Conservation (phyloP, 2,888 invertebrate species). For the Zaprionus bogoriensis region DNA sequence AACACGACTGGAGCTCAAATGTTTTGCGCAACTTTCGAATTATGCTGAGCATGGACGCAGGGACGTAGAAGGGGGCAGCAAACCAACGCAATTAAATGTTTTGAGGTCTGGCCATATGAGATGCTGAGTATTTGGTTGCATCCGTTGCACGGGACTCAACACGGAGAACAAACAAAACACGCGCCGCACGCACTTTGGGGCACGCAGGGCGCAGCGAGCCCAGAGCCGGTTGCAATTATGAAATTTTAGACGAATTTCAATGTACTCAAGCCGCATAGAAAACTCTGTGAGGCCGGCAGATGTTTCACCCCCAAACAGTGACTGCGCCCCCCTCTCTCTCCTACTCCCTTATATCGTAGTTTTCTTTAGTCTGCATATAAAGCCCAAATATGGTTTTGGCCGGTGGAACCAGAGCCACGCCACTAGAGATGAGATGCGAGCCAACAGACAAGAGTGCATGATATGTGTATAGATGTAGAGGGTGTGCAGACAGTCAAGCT, state of each 20-base stretch:
- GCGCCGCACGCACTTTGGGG: slow-evolving; percentile 13
- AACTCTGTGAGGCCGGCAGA: slow-evolving; percentile 45
- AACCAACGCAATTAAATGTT: slow-evolving; percentile 52
- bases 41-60: slow-evolving; percentile 5
- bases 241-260: slow-evolving; percentile 73
- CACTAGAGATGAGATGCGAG: not conserved
- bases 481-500: slow-evolving; percentile 18
- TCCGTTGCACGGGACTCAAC: slow-evolving; percentile 6
- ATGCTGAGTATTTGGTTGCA: slow-evolving; percentile 43
- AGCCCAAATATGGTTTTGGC: slow-evolving; percentile 21
- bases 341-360: not conserved
- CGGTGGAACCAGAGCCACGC: slow-evolving; percentile 23
- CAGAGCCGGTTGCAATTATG: slow-evolving; percentile 70
- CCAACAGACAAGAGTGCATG: slow-evolving; percentile 17
- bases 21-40: slow-evolving; percentile 9
- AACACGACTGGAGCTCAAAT: slow-evolving; percentile 4
- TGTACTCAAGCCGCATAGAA: slow-evolving; percentile 55
- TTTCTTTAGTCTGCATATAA: not conserved
- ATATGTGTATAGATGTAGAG: slow-evolving; percentile 37
- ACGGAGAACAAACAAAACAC: slow-evolving; percentile 10
- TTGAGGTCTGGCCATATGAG: slow-evolving; percentile 49
- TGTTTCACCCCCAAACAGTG: slow-evolving; percentile 6
- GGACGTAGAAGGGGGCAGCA: slow-evolving; percentile 5
- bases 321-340: not conserved
- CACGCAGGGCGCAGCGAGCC: slow-evolving; percentile 6